phyloP scores from a whole-genome alignment of 2,888 invertebrate species.

The Drosophila trichaetosa region DNA sequence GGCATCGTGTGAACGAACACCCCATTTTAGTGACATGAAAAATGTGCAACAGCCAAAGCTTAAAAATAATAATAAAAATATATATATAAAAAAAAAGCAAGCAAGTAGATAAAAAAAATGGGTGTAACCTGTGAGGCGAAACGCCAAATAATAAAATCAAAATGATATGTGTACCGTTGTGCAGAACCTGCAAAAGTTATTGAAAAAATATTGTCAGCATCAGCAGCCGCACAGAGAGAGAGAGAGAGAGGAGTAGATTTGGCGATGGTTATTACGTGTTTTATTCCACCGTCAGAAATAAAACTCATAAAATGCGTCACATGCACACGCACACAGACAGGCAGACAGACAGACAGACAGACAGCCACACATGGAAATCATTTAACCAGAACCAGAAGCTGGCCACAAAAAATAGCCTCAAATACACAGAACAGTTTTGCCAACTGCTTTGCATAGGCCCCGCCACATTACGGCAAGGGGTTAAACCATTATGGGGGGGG shows the following conservation, averaged over 20 bases:
- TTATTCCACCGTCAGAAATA: constrained; percentile 22
- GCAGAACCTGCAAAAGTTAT: constrained; percentile 59
- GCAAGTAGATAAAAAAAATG: constrained; percentile 10
- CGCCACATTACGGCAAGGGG: constrained; percentile 12
- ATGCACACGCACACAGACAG: background rate
- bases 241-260: background rate
- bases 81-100: constrained; percentile 1
- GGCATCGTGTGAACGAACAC: constrained; percentile 34
- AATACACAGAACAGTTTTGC: constrained; percentile 33
- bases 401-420: constrained; percentile 37
- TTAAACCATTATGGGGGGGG: background rate
- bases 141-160: constrained; percentile 79
- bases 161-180: constrained; percentile 70
- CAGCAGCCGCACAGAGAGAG: constrained; percentile 31
- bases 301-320: constrained; percentile 17
- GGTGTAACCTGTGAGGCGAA: constrained; percentile 17
- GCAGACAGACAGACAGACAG: too few relatives aligned
- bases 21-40: constrained; percentile 80
- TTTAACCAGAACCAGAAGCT: constrained; percentile 67
- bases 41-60: constrained; percentile 65
- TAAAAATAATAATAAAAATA: constrained; percentile 10
- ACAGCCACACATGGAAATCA: constrained; percentile 49
- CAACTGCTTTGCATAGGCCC: constrained; percentile 41
- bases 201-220: constrained; percentile 75
- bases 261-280: background rate